A percentile compares a stretch with the other conserved stretches of the same genome.
Evolutionary conservation across 2,888 invertebrate species (phyloP).

Genomic region (Cartodere bifasciata): DNA sequence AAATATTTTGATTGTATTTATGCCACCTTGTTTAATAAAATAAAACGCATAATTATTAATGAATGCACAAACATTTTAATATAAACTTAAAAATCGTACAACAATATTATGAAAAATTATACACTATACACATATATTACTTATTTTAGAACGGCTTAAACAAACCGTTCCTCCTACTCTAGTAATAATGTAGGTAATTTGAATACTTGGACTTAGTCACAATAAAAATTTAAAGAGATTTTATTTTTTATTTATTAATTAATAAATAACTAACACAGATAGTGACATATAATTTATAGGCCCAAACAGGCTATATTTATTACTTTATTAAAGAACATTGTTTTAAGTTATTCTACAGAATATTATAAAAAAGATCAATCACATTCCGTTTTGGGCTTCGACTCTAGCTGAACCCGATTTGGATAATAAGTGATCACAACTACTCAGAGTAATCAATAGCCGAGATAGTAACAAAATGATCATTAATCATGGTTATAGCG

Average conservation of each 20-base stretch:
- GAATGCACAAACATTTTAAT: conserved; percentile 77
- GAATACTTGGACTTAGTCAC: conserved; percentile 31
- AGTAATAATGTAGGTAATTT: conserved; percentile 35
- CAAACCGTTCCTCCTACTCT: conserved; percentile 54
- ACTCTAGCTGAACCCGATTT: no score
- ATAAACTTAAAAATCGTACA: conserved; percentile 79
- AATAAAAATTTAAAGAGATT: conserved; percentile 25
- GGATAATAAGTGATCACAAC: no score
- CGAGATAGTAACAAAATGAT: no score
- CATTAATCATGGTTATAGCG: no score
- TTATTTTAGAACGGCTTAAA: conserved; percentile 51
- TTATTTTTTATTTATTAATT: no score
- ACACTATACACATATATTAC: conserved; percentile 53
- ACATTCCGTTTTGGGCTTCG: conserved; percentile 33
- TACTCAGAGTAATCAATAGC: no score
- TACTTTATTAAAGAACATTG: conserved; percentile 13
- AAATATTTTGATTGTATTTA: not conserved
- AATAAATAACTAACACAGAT: conserved; percentile 37
- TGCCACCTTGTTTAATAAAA: conserved; percentile 5
- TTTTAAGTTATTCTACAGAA: conserved; percentile 21
- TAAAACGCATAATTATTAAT: conserved; percentile 21
- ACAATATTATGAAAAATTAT: conserved; percentile 81
- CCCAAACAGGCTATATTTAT: conserved; percentile 23
- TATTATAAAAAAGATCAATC: conserved; percentile 35
- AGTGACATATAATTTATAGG: conserved; percentile 34